Evolutionary conservation across 2,888 invertebrate species (phyloP), one percentile per base, ranked within the genome.

Genomic region (Kryphioiulus occultus): DNA sequence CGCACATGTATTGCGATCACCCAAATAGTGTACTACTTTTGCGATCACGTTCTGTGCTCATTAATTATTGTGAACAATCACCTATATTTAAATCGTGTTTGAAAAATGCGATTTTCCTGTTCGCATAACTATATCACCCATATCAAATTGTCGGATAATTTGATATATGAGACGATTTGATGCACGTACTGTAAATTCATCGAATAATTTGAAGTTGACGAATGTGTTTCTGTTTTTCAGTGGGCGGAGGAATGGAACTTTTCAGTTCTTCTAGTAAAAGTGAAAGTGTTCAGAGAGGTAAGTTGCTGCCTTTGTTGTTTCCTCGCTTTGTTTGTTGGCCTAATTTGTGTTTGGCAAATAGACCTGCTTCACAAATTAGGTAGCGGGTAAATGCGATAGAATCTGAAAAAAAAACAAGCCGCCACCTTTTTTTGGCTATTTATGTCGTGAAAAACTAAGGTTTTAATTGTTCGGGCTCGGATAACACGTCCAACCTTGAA

Each of bases 161-260:
- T 68, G 22, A 68, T 26, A n/a, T 22, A 22, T 22, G n/a, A n/a
- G n/a, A n/a, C n/a, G n/a, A n/a, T n/a, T n/a, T 35, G 35, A 35
- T 35, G 35, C 35, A 35, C 35, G 35, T n/a, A n/a, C 39, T 3
- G n/a, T 26, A n/a, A 26, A 68, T 26, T 26, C 2, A 68, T 68
- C 68, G 26, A 30, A 30, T 30, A 15, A 78, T 30, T 30, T 30
- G 30, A 30, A 78, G 17, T 26, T 30, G 78, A 78, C 26, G 26
- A 78, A 78, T 30, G 30, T 78, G 30, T 78, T 78, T 78, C 15
- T 78, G 30, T 78, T 78, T 78, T 30, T 4, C 78, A 78, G 78
- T 78, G 78, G 78, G 78, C 30, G 78, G 78, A 78, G 78, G 78
- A 78, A 78, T 78, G 78, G 78, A 78, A 78, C 78, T 78, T 30